Base-by-base conservation (phyloP, 2,113 vertebrate species). In the Carassius gibelio region DNA sequence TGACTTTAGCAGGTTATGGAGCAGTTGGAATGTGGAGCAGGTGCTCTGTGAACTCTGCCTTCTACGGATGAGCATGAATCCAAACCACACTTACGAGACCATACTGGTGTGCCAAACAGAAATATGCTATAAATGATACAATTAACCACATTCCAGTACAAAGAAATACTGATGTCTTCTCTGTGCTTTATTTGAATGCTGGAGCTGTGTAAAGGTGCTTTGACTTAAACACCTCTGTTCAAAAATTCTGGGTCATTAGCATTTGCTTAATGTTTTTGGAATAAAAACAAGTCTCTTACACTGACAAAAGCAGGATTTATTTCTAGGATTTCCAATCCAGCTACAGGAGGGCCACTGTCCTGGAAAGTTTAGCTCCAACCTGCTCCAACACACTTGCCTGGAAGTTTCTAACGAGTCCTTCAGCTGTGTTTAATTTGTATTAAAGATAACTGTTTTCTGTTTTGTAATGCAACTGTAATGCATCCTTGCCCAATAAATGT, bases 1-100 rank as follows among this genome's bases (percentile, higher is more conserved):
- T 75, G 64, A 87, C 83, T 71, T 69, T 72, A 74, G 77, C 42
- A 81, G 81, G 80, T 86, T 59, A n/a, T 72, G 68, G 75, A 86
- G 76, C 62, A 84, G 85, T 69, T 84, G 68, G 45, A 85, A 34
- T 57, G 34, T 11, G 3, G 80, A 85, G 69, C 48, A 83, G 85
- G 45, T 83, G 55, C 76, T 76, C 48, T 74, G 42, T 77, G 82
- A 81, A 69, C 76, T 84, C 76, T 79, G 19, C 52, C 36, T 88
- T 5, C 26, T 23, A 80, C 4, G 42, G 62, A 45, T 66, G 10
- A 50, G 55, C 34, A 68, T 0, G 5, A 2, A 48, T 75, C 3
- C 13, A 75, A 34, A 55, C 26, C 14, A 75, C 23, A 75, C n/a
- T 30, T 23, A 52, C 13, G 14, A 75, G 7, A 52, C 14, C 1